phyloP scores from a whole-genome alignment of 2,113 vertebrate genomes.

The Opisthocomus hoazin region DNA sequence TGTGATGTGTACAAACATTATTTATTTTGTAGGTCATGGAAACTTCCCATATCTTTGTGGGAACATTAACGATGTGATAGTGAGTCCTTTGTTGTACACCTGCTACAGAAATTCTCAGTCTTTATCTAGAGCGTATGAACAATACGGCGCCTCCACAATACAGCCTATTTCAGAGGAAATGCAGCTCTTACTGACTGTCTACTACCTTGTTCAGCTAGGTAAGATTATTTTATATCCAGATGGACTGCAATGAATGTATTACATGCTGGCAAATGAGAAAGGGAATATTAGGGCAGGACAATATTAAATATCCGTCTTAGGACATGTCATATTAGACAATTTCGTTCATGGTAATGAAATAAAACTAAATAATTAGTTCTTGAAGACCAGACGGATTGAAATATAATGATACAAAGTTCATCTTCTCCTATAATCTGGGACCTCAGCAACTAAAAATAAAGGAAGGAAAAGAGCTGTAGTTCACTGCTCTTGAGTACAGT shows the following conservation, averaged over 20 bases:
- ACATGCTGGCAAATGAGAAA: background rate
- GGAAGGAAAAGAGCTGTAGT: background rate
- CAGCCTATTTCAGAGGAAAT: constrained; percentile 94
- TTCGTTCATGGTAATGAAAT: background rate
- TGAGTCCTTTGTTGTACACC: constrained; percentile 87
- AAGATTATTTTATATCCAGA: constrained; percentile 35
- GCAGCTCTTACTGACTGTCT: constrained; percentile 94
- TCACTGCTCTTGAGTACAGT: background rate
- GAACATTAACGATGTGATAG: constrained; percentile 85
- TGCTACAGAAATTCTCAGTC: constrained; percentile 93
- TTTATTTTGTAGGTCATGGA: constrained; percentile 83
- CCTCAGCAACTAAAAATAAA: background rate
- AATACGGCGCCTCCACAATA: constrained; percentile 79
- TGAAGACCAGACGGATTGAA: background rate
- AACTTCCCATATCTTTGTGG: constrained; percentile 89
- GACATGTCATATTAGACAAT: background rate
- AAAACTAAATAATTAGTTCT: background rate
- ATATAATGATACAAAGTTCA: background rate
- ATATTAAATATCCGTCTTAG: background rate
- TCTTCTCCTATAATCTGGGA: background rate
- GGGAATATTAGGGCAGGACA: background rate
- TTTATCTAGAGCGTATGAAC: constrained; percentile 86
- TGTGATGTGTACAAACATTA: background rate
- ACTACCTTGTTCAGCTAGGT: constrained; percentile 99
- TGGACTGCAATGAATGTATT: background rate